Base-by-base conservation (phyloP, 2,888 invertebrate species). In the Dichetophora obliterata region DNA sequence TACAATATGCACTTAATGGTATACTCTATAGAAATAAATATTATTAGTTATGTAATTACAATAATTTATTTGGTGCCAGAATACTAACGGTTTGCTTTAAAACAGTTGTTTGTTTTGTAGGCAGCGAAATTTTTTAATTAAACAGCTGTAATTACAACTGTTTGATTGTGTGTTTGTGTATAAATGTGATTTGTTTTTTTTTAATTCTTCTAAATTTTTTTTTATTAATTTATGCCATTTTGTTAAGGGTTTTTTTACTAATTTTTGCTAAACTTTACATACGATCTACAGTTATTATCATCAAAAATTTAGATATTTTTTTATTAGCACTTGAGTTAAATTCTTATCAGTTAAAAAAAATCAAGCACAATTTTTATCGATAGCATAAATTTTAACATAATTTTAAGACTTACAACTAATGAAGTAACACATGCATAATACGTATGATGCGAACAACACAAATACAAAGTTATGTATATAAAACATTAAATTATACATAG, bases 41-140 rank as follows among this genome's bases (percentile, higher is more conserved):
- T 59, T 43, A 59, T 71, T 59, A 31, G 59, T 43, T 22, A 22
- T 43, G 19, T 61, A 63, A 63, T 73, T 63, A 61, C 43, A 82
- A 84, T 82, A 79, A 81, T 75, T 77, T 80, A 83, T 86, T 86
- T 86, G 86, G 86, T 86, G 85, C 85, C 86, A 86, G 84, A 86
- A 86, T 86, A 86, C 86, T 86, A 85, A 85, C 83, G 82, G 86
- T 85, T 86, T 85, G 82, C 78, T 75, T 77, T 73, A 76, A 83
- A 76, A 78, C 37, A 76, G 34, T 78, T 72, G 24, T 70, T 72
- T 63, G 61, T 66, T 66, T 76, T 57, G 73, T 76, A 50, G 61
- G 77, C 75, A 72, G 72, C 72, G 75, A 75, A 19, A 61, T 50
- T 48, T 50, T 48, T 61, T 31, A 72, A 70, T 43, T 59, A 80